Conservation (phyloP, 1,140 invertebrate species). For the Platyscapa corneri region DNA sequence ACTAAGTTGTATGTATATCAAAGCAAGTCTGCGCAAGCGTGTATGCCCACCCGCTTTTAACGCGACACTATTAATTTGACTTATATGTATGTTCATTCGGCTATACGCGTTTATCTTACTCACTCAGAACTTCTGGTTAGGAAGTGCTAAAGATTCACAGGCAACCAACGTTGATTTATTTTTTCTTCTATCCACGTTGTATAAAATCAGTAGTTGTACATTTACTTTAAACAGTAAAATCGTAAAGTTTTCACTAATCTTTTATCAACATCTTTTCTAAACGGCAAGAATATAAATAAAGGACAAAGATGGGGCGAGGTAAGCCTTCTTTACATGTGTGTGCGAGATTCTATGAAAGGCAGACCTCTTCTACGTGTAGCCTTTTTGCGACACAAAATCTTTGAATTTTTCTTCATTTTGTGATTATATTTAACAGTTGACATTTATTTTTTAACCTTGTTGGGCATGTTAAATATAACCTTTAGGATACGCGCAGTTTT, state of each 20-base stretch:
- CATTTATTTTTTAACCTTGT: not conserved
- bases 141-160: not conserved
- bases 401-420: not conserved
- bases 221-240: too few relatives aligned
- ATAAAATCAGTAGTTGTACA: too few relatives aligned
- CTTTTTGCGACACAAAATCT: not conserved
- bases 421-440: not conserved
- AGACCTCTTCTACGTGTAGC: not conserved
- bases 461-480: not conserved
- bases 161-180: constrained; percentile 7
- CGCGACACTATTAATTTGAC: not conserved
- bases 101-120: not conserved
- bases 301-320: constrained; percentile 36
- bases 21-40: not conserved
- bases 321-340: not conserved
- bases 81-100: not conserved
- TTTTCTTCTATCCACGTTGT: not conserved
- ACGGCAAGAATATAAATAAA: not conserved
- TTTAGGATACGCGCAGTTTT: constrained; percentile 2
- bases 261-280: not conserved
- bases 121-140: not conserved
- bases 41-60: not conserved
- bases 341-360: not conserved
- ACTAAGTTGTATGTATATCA: not conserved
- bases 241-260: not conserved